A percentile compares a stretch with the other conserved stretches of the same genome.
These are phyloP conservation scores for Anableps anableps DNA, from an alignment of 2,797 vertebrate species.

Conservation along the genomic window DNA sequence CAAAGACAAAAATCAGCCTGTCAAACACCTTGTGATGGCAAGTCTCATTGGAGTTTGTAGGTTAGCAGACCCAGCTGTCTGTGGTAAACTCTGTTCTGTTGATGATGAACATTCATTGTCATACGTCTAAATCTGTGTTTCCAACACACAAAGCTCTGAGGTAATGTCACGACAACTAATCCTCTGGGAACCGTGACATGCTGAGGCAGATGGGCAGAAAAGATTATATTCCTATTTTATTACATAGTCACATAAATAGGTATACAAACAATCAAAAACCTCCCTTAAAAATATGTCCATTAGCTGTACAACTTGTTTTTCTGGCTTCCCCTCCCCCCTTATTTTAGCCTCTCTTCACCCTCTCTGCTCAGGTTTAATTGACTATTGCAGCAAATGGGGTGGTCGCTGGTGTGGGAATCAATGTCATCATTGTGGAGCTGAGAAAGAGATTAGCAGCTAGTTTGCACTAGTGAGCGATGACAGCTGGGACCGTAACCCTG, in stretches of 20 bases:
- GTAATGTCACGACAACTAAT: slow-evolving; percentile 42
- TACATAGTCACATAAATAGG: slow-evolving; percentile 14
- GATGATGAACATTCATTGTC: slow-evolving; percentile 37
- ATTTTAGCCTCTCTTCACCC: slow-evolving; percentile 45
- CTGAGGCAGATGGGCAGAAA: slow-evolving; percentile 60
- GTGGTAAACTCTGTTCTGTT: neutral
- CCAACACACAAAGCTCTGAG: slow-evolving; percentile 33
- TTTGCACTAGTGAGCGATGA: slow-evolving; percentile 73
- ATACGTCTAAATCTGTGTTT: slow-evolving; percentile 39
- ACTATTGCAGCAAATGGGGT: slow-evolving; percentile 68
- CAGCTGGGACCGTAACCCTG: slow-evolving; percentile 72
- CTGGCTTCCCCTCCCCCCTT: slow-evolving; percentile 36
- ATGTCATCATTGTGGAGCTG: slow-evolving; percentile 76
- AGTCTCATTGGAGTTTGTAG: neutral
- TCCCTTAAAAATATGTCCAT: slow-evolving; percentile 30
- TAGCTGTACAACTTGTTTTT: slow-evolving; percentile 21
- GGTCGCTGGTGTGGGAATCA: slow-evolving; percentile 69
- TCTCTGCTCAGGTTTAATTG: slow-evolving; percentile 65
- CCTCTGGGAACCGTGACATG: slow-evolving; percentile 58
- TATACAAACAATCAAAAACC: neutral
- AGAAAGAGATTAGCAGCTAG: slow-evolving; percentile 78
- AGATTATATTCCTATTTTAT: slow-evolving; percentile 32
- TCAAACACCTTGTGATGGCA: neutral
- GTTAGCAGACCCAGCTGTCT: neutral
- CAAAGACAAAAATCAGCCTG: neutral